phyloP scores from a whole-genome alignment of 1,140 invertebrate genomes.

The Dolichoris vasculosae region DNA sequence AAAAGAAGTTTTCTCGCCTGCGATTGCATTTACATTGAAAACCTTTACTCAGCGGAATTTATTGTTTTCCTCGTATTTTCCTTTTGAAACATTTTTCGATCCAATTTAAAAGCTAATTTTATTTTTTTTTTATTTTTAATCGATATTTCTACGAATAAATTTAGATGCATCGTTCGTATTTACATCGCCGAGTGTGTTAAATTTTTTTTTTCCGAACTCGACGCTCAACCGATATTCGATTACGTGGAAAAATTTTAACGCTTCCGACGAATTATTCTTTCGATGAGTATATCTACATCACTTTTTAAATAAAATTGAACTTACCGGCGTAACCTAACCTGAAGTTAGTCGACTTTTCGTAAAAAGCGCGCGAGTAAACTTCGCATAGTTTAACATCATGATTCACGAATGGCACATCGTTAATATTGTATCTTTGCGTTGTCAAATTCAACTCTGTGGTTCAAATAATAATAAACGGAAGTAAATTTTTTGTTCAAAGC shows the following conservation, averaged over 20 bases:
- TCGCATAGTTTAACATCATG: background rate
- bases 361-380: background rate
- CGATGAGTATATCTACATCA: background rate
- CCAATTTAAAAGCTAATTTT: too few species aligned
- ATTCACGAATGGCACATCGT: background rate
- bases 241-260: background rate
- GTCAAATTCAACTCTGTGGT: slow-evolving; percentile 9
- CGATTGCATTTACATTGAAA: background rate
- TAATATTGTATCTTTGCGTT: background rate
- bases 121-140: too few species aligned
- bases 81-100: too few species aligned
- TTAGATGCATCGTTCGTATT: too few species aligned
- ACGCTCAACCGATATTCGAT: too few species aligned
- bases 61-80: too few species aligned
- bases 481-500: background rate
- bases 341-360: slow-evolving; percentile 20
- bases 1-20: background rate
- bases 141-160: too few species aligned
- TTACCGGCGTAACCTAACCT: background rate
- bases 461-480: slow-evolving; percentile 32
- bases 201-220: too few species aligned
- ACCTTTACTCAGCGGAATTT: background rate
- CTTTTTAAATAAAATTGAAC: slow-evolving; percentile 22
- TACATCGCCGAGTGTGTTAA: too few species aligned
- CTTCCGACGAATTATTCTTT: background rate